Evolutionary conservation across 2,888 invertebrate genomes (phyloP).

Genomic region (Diarsia mendica): DNA sequence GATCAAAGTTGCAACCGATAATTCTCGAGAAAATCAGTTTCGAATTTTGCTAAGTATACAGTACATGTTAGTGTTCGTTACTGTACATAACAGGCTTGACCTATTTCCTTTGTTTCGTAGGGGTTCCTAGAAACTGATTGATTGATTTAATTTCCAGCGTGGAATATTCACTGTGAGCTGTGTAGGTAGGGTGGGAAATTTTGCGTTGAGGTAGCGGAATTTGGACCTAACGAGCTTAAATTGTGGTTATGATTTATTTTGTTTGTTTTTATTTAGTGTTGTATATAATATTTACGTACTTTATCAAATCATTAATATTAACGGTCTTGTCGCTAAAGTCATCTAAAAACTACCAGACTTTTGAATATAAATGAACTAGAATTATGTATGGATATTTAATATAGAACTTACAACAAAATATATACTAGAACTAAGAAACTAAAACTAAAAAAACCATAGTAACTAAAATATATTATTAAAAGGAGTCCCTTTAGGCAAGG

Average conservation of each 20-base stretch:
- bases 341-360: not conserved
- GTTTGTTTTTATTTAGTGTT: not conserved
- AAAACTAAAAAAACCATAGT: too few relatives aligned
- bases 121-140: constrained; percentile 33
- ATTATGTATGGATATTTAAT: too few relatives aligned
- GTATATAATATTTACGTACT: not conserved
- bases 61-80: not conserved
- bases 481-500: too few relatives aligned
- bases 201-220: not conserved
- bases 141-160: constrained; percentile 13
- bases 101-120: constrained; percentile 41
- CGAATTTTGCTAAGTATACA: not conserved
- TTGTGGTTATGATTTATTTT: not conserved
- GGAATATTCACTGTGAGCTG: constrained; percentile 37
- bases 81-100: constrained; percentile 19
- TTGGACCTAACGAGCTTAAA: not conserved
- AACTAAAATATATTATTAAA: too few relatives aligned
- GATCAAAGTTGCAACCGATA: not conserved
- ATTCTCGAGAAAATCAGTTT: not conserved
- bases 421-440: too few relatives aligned
- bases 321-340: too few relatives aligned
- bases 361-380: not conserved
- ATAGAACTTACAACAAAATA: too few relatives aligned
- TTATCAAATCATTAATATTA: too few relatives aligned
- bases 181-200: not conserved